Conservation (phyloP, 2,797 vertebrate species). For the Coregonus ussuriensis region DNA sequence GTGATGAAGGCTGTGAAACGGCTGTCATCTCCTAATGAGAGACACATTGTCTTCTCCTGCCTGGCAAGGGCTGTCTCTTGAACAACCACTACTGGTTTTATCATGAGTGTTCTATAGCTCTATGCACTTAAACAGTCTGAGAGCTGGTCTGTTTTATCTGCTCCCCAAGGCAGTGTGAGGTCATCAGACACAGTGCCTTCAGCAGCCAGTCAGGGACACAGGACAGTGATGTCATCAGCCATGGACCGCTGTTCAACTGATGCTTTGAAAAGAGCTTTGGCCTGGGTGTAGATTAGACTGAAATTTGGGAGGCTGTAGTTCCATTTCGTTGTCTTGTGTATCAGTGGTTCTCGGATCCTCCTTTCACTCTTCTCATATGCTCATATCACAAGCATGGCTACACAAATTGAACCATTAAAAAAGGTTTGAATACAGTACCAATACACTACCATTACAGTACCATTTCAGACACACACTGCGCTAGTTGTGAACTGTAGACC, state of each 20-base stretch:
- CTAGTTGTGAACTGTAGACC: no score
- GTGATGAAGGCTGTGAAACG: conserved; percentile 61
- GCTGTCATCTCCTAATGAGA: conserved; percentile 45
- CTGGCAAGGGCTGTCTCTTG: conserved; percentile 15
- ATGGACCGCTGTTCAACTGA: conserved; percentile 28
- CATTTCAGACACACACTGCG: no score
- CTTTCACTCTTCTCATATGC: conserved; percentile 61
- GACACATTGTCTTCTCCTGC: conserved; percentile 29
- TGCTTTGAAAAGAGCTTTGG: not conserved
- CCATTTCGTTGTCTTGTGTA: not conserved
- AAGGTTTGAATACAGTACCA: no score
- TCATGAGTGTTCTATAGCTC: not conserved
- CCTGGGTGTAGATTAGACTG: not conserved
- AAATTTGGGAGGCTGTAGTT: not conserved
- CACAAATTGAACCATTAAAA: no score
- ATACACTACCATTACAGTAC: no score
- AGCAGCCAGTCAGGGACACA: conserved; percentile 74
- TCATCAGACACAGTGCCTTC: conserved; percentile 76
- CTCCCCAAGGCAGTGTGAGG: conserved; percentile 58
- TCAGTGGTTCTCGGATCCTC: conserved; percentile 58
- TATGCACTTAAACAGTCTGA: conserved; percentile 61
- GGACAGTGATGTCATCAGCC: conserved; percentile 71
- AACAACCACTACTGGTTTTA: conserved; percentile 45
- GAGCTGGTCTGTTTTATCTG: conserved; percentile 38
- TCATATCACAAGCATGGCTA: no score